Percentiles rank a stretch among this genome's conserved stretches.
Evolutionary conservation across 2,113 vertebrate genomes (phyloP).

Genomic region (Noctilio leporinus): DNA sequence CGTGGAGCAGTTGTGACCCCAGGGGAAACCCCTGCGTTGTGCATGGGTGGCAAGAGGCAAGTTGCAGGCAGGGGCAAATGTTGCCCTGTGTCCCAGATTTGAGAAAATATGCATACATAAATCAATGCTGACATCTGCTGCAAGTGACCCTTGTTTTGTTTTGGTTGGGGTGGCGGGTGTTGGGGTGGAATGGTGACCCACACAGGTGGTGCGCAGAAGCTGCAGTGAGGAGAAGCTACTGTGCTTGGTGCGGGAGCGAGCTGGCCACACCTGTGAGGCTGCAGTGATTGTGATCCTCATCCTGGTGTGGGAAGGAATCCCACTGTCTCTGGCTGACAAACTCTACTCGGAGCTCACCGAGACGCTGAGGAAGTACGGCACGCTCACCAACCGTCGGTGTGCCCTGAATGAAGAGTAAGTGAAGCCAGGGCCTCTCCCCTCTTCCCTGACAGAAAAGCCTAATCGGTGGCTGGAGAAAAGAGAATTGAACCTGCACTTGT

Average conservation of each 20-base stretch:
- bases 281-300: slow-evolving; percentile 93
- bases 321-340: slow-evolving; percentile 83
- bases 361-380: slow-evolving; percentile 89
- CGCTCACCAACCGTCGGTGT: slow-evolving; percentile 92
- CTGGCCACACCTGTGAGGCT: slow-evolving; percentile 88
- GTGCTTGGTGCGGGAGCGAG: slow-evolving; percentile 91
- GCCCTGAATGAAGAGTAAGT: slow-evolving; percentile 97
- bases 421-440: neutral
- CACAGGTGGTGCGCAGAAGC: slow-evolving; percentile 92
- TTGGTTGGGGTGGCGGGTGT: slow-evolving; percentile 54
- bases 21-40: neutral
- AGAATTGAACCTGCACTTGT: neutral
- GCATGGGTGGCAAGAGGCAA: neutral
- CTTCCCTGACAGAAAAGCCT: neutral
- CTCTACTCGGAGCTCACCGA: slow-evolving; percentile 91
- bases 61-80: neutral
- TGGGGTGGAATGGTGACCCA: slow-evolving; percentile 58
- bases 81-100: neutral
- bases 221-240: slow-evolving; percentile 92
- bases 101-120: neutral
- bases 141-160: slow-evolving; percentile 50
- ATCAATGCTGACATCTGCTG: neutral
- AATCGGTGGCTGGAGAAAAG: neutral
- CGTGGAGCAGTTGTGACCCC: neutral
- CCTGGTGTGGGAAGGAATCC: slow-evolving; percentile 95